Percentiles rank a stretch among this genome's conserved stretches.
phyloP scores from a whole-genome alignment of 2,113 vertebrate genomes.

The Periophthalmodon schlosseri region DNA sequence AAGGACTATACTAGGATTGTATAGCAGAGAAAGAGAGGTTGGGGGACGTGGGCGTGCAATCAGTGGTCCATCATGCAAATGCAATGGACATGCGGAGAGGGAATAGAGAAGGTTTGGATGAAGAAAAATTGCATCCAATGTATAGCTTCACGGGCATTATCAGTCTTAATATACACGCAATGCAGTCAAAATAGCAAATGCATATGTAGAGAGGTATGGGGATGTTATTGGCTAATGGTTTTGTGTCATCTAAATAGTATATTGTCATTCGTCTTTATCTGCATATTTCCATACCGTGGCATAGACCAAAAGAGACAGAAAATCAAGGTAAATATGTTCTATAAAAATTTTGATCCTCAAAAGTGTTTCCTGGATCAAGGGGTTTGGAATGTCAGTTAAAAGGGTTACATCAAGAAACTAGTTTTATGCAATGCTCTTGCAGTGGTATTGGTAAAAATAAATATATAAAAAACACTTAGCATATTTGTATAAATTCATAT shows the following conservation, averaged over 20 bases:
- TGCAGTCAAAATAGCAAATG: not conserved
- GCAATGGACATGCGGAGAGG: constrained; percentile 37
- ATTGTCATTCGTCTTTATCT: not conserved
- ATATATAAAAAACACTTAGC: too few species aligned
- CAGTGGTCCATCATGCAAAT: constrained; percentile 58
- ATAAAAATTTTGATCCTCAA: too few species aligned
- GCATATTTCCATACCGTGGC: not conserved
- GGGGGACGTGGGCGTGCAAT: constrained; percentile 16
- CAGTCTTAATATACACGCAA: constrained; percentile 7
- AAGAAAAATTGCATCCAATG: constrained; percentile 33
- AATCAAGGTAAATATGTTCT: too few species aligned
- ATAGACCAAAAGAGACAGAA: too few species aligned
- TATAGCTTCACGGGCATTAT: not conserved
- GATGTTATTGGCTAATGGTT: not conserved
- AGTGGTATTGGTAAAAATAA: too few species aligned
- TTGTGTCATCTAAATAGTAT: not conserved
- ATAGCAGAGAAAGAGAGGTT: constrained; percentile 5
- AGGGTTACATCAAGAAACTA: too few species aligned
- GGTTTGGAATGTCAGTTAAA: too few species aligned
- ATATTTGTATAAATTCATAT: too few species aligned
- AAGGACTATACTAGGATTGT: constrained; percentile 43
- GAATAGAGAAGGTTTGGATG: constrained; percentile 39
- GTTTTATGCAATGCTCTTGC: too few species aligned
- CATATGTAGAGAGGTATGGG: not conserved
- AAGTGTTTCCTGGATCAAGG: too few species aligned